Conservation (phyloP, 2,888 invertebrate genomes). For the Scrobipalpa atriplicella region DNA sequence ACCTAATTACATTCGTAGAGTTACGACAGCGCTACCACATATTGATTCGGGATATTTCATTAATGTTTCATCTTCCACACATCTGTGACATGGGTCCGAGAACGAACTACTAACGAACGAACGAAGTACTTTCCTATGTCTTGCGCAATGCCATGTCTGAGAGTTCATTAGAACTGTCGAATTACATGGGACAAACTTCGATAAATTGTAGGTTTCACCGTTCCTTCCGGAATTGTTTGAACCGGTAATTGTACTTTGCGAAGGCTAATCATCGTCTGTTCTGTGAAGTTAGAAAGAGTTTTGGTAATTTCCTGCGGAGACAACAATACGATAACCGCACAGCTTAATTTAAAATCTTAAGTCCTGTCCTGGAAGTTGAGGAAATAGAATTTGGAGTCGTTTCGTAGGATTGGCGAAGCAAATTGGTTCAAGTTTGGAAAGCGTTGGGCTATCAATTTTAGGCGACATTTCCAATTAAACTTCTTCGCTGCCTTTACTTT, state of each 20-base stretch:
- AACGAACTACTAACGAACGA: not conserved
- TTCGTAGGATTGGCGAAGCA: constrained; percentile 57
- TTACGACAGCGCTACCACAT: constrained; percentile 13
- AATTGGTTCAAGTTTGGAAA: constrained; percentile 67
- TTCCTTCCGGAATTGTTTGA: not conserved
- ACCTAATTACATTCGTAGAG: constrained; percentile 19
- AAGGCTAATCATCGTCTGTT: constrained; percentile 8
- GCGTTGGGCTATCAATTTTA: constrained; percentile 67
- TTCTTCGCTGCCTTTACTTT: constrained; percentile 54
- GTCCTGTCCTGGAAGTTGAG: constrained; percentile 43
- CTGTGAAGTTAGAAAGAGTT: not conserved
- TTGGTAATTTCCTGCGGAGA: not conserved
- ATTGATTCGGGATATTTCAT: constrained; percentile 20
- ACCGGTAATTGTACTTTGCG: not conserved
- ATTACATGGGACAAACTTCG: not conserved
- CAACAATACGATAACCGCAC: constrained; percentile 24
- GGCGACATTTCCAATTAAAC: constrained; percentile 78
- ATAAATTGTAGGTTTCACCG: not conserved
- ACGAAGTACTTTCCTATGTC: not conserved
- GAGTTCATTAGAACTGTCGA: not conserved
- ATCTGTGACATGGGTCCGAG: constrained; percentile 10
- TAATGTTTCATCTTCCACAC: constrained; percentile 17
- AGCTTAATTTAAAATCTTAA: constrained; percentile 43
- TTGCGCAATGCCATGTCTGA: not conserved
- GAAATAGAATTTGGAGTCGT: constrained; percentile 55